Percentiles rank a stretch among this genome's conserved stretches.
Evolutionary conservation across 2,888 invertebrate species (phyloP).

Genomic region (Timema cristinae): DNA sequence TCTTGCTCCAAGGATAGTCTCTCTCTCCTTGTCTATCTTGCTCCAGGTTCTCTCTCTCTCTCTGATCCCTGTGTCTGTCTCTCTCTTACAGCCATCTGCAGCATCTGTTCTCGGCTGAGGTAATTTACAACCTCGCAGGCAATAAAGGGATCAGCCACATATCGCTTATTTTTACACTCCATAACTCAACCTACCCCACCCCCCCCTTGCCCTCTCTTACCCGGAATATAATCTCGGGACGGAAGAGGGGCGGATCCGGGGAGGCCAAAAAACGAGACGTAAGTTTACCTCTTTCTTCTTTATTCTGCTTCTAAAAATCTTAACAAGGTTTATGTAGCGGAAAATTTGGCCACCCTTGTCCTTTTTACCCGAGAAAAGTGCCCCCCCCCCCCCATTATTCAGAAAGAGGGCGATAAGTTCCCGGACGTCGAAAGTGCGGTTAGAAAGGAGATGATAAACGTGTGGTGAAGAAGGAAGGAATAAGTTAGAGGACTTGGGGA

Average conservation of each 20-base stretch:
- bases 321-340: constrained; percentile 32
- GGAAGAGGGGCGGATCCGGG: background rate
- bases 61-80: background rate
- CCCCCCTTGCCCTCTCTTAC: background rate
- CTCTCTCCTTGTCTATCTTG: too few relatives aligned
- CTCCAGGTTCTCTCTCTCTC: background rate
- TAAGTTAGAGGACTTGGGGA: background rate
- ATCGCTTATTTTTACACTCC: constrained; percentile 34
- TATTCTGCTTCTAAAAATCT: constrained; percentile 24
- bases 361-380: background rate
- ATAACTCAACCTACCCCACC: constrained; percentile 27
- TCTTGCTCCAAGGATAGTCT: too few relatives aligned
- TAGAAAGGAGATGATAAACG: background rate
- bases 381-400: background rate
- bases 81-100: constrained; percentile 28
- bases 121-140: constrained; percentile 31
- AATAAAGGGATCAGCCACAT: constrained; percentile 34
- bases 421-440: background rate
- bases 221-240: background rate
- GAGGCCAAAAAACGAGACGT: background rate
- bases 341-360: constrained; percentile 26
- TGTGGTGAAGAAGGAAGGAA: background rate
- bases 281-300: background rate
- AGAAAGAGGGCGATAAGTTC: constrained; percentile 10
- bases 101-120: constrained; percentile 31